Evolutionary conservation across 2,888 invertebrate species (phyloP).

Genomic region (Ischnus inquisitorius): DNA sequence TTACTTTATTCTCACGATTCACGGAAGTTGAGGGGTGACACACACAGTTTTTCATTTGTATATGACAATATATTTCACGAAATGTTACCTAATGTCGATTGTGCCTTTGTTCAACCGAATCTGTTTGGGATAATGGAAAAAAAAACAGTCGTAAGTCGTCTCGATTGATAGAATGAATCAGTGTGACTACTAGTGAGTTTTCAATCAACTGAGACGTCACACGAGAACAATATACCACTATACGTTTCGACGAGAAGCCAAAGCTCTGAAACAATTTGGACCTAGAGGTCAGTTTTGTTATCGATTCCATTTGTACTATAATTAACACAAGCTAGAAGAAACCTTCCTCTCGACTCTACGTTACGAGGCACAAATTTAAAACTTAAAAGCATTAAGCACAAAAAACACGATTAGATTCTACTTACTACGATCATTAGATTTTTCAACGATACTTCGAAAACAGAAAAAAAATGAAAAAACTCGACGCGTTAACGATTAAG

Average conservation of each 20-base stretch:
- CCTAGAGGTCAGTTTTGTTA: constrained; percentile 46
- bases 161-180: constrained; percentile 60
- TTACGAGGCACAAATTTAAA: constrained; percentile 68
- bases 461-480: not conserved
- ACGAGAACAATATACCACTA: constrained; percentile 33
- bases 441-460: constrained; percentile 51
- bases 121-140: constrained; percentile 69
- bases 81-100: constrained; percentile 79
- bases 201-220: constrained; percentile 29
- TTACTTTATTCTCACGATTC: constrained; percentile 54
- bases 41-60: constrained; percentile 69
- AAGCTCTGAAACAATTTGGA: constrained; percentile 59
- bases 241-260: constrained; percentile 62
- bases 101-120: constrained; percentile 81
- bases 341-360: constrained; percentile 55
- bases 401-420: constrained; percentile 59
- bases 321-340: constrained; percentile 22
- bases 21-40: constrained; percentile 28
- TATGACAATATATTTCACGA: constrained; percentile 75
- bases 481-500: constrained; percentile 41
- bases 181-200: constrained; percentile 37
- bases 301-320: constrained; percentile 10
- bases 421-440: constrained; percentile 60
- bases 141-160: constrained; percentile 36
- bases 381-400: constrained; percentile 65